Percentiles rank a stretch among this genome's conserved stretches.
Evolutionary conservation across 2,113 vertebrate genomes (phyloP).

Genomic region (Tursiops truncatus): DNA sequence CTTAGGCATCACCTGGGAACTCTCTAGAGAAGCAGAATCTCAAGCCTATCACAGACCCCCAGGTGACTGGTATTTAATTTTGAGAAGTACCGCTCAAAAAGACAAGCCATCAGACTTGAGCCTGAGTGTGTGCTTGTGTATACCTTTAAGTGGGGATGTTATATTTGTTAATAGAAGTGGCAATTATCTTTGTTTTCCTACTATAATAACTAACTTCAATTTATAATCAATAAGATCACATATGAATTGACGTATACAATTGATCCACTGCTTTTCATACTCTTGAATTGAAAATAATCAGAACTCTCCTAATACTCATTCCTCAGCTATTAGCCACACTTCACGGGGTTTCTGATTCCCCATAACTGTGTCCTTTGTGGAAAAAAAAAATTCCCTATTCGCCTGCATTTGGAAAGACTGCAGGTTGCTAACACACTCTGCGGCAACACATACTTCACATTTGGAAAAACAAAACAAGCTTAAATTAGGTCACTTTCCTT

Average conservation of each 20-base stretch:
- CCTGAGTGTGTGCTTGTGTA: no score
- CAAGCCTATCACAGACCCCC: not conserved
- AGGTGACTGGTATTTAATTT: not conserved
- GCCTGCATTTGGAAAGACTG: not conserved
- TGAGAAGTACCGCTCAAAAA: not conserved
- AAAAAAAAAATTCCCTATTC: not conserved
- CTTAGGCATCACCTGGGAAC: not conserved
- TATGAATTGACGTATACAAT: not conserved
- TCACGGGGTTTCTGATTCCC: not conserved
- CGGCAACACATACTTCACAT: not conserved
- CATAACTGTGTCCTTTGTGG: not conserved
- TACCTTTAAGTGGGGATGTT: not conserved
- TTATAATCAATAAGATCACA: not conserved
- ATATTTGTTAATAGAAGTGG: not conserved
- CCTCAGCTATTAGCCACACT: not conserved
- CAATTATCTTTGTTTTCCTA: constrained; percentile 1
- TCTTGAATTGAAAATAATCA: not conserved
- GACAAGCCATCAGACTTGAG: not conserved
- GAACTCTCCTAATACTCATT: not conserved
- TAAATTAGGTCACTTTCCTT: not conserved
- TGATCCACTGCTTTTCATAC: not conserved
- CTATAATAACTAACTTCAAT: not conserved
- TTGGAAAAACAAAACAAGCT: not conserved
- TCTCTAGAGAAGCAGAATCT: not conserved
- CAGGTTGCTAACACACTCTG: not conserved